A percentile compares a stretch with the other conserved stretches of the same genome.
phyloP scores from a whole-genome alignment of 2,113 vertebrate genomes.

The Alethe diademata region DNA sequence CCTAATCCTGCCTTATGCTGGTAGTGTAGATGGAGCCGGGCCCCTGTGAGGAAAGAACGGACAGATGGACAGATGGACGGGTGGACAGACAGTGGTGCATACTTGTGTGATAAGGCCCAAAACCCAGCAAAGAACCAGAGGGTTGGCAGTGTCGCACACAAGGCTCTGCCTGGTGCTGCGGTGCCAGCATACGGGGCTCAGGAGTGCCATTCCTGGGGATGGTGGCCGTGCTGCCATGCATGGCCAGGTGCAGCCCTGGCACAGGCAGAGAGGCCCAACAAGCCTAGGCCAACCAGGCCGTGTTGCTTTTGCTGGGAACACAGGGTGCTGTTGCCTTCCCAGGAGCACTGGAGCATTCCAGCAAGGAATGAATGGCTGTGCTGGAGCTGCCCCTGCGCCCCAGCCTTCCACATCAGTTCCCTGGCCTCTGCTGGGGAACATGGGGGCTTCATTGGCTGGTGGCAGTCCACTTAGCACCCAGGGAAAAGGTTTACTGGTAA shows the following conservation, averaged over 20 bases:
- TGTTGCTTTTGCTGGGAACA: accelerated
- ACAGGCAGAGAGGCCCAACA: not conserved
- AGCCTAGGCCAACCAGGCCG: not conserved
- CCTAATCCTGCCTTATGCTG: not conserved
- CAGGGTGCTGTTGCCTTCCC: not conserved
- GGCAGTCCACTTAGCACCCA: not conserved
- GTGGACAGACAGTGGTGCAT: accelerated
- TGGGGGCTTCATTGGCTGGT: not conserved
- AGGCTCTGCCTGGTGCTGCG: too few species aligned
- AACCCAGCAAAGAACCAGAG: not conserved
- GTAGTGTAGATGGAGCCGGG: not conserved
- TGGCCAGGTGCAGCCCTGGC: not conserved
- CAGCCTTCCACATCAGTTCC: accelerated
- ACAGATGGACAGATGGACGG: not conserved
- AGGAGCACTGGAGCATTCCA: not conserved
- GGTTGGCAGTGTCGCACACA: accelerated
- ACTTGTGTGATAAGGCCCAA: not conserved
- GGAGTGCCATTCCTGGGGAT: not conserved
- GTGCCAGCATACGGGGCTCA: not conserved
- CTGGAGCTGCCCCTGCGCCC: not conserved
- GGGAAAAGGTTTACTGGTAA: not conserved
- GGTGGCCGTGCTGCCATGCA: accelerated
- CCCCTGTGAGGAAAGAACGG: accelerated
- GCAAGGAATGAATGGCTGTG: not conserved
- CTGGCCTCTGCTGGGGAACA: not conserved